phyloP scores from a whole-genome alignment of 1,140 invertebrate species.

The Leptinotarsa lineolata region DNA sequence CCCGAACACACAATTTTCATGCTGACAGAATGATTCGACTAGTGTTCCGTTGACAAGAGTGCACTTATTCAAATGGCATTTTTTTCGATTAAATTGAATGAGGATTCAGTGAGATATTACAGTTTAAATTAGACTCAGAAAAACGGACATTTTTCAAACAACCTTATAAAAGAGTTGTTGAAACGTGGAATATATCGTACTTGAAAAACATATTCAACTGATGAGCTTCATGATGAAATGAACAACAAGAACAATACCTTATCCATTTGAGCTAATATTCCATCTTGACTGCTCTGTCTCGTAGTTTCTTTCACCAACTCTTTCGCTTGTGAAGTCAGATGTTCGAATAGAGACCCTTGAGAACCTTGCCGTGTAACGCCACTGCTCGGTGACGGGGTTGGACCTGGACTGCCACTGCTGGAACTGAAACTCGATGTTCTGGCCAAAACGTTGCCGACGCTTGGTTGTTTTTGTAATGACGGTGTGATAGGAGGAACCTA shows the following conservation, averaged over 20 bases:
- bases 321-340: constrained; percentile 84
- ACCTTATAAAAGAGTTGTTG: too few species aligned
- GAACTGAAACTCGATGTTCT: constrained; percentile 67
- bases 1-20: too few species aligned
- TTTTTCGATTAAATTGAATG: too few species aligned
- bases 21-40: too few species aligned
- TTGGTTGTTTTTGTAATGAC: constrained; percentile 64
- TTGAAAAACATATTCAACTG: too few species aligned
- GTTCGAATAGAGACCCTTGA: constrained; percentile 81
- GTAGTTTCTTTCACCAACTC: constrained; percentile 83
- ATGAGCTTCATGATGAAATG: background rate
- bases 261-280: constrained; percentile 85
- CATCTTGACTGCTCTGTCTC: constrained; percentile 86
- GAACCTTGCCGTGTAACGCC: constrained; percentile 72
- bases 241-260: constrained; percentile 64
- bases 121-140: too few species aligned
- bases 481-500: constrained; percentile 49
- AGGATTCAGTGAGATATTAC: too few species aligned
- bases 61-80: too few species aligned
- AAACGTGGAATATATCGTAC: too few species aligned
- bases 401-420: constrained; percentile 54
- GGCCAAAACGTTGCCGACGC: constrained; percentile 67
- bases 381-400: constrained; percentile 50
- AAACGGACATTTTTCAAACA: too few species aligned
- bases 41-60: too few species aligned